Evolutionary conservation across 2,888 invertebrate species (phyloP).

Genomic region (Andrena hattorfiana): DNA sequence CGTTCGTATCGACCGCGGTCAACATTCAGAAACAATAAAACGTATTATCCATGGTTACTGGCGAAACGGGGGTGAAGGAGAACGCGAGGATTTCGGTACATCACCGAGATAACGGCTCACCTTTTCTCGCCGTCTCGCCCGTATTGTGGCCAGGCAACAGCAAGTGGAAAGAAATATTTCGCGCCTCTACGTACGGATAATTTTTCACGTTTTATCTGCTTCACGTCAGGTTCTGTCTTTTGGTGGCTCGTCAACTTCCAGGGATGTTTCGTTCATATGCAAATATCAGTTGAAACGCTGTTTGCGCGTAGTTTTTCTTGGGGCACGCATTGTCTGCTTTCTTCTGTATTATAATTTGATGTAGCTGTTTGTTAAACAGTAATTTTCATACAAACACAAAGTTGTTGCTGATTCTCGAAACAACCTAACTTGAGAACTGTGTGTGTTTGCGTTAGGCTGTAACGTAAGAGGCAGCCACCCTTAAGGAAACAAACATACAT

Average conservation of each 20-base stretch:
- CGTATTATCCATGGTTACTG: conserved; percentile 28
- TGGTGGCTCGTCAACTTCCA: neutral
- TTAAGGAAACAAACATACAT: no score
- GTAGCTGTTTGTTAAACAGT: no score
- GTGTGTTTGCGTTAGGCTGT: no score
- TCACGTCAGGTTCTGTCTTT: neutral
- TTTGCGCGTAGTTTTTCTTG: no score
- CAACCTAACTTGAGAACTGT: no score
- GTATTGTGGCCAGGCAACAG: conserved; percentile 10
- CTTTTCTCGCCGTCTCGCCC: neutral
- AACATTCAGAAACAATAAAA: conserved; percentile 39
- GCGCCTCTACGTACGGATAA: neutral
- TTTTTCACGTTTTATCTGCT: conserved; percentile 17
- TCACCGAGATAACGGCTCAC: conserved; percentile 38
- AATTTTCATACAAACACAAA: no score
- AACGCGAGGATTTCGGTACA: conserved; percentile 34
- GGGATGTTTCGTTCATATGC: no score
- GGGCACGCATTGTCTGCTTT: no score
- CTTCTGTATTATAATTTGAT: no score
- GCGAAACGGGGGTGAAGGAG: conserved; percentile 8
- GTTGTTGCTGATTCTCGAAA: no score
- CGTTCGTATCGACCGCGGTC: conserved; percentile 25
- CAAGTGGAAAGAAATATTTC: conserved; percentile 41
- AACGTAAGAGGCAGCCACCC: no score
- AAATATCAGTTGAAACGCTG: no score